A percentile compares a stretch with the other conserved stretches of the same genome.
These are phyloP conservation scores for Calliphora vomitoria DNA, from an alignment of 2,888 invertebrate species.

Conservation along the genomic window DNA sequence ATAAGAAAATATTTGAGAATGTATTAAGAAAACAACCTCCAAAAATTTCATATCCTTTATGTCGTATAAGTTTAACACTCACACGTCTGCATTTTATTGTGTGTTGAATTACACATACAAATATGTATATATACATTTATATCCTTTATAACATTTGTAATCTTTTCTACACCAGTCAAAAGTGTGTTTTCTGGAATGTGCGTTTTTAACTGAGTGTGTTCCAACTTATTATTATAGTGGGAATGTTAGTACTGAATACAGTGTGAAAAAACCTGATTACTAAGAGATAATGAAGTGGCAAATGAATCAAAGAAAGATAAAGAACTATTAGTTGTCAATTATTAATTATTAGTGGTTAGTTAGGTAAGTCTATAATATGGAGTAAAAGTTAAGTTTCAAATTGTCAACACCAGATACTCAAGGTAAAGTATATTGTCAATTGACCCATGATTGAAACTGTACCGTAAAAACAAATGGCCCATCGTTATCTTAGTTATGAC, in stretches of 20 bases:
- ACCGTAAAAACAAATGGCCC: too few relatives aligned
- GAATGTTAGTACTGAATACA: neutral
- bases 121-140: neutral
- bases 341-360: too few relatives aligned
- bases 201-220: neutral
- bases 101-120: neutral
- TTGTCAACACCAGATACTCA: too few relatives aligned
- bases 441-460: too few relatives aligned
- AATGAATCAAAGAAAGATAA: too few relatives aligned
- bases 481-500: too few relatives aligned
- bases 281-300: too few relatives aligned
- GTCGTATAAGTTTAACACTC: constrained; percentile 17
- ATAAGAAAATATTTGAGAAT: neutral
- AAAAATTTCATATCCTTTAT: constrained; percentile 4
- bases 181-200: neutral
- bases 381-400: too few relatives aligned
- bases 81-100: constrained; percentile 31
- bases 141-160: constrained; percentile 18
- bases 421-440: too few relatives aligned
- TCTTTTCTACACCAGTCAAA: constrained; percentile 4
- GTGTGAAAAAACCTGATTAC: too few relatives aligned
- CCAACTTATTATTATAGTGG: neutral
- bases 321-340: too few relatives aligned
- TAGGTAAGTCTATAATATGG: too few relatives aligned
- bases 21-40: neutral